Evolutionary conservation across 2,797 vertebrate species (phyloP), one percentile per base, ranked within the genome.

Genomic region (Telmatherina bonti): DNA sequence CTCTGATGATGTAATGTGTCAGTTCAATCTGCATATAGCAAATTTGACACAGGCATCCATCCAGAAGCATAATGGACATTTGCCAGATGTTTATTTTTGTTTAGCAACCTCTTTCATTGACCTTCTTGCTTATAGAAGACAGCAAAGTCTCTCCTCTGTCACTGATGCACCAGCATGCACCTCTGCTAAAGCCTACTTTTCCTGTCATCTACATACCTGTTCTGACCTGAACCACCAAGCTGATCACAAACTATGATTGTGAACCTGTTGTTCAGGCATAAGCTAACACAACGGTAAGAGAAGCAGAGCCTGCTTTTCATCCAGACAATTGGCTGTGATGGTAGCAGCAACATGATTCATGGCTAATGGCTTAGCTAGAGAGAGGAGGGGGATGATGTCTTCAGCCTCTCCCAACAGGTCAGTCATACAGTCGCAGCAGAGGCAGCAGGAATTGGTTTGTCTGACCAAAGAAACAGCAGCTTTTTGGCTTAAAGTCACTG

Each of bases 321-420:
- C 90, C 83, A 91, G 89, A 89, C 90, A 92, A 94, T 91, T 92
- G 91, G 88, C 88, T 84, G 84, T 86, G 92, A 93, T 92, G 86
- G 89, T 90, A 84, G 89, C 88, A 85, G 86, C 84, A 76, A 82
- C 84, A 90, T 91, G 89, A 90, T 83, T 91, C 88, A 91, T 82
- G 71, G 85, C 78, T 92, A 93, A 93, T 92, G 88, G 86, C 85
- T 88, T 49, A 70, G 76, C 79, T 75, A 70, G 67, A 45, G 79
- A 69, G 70, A 76, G 70, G 55, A 36, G 70, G 36, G 31, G 56
- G 43, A 36, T 11, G 66, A 31, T 68, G 76, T 76, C 59, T 53
- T 85, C 70, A 84, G 82, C 74, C 67, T 82, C 73, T 81, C 65
- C 74, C 78, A 75, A 71, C 82, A 84, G 83, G 85, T 91, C 83